Conservation (phyloP, 2,888 invertebrate species). For the Coelinius sp. region DNA sequence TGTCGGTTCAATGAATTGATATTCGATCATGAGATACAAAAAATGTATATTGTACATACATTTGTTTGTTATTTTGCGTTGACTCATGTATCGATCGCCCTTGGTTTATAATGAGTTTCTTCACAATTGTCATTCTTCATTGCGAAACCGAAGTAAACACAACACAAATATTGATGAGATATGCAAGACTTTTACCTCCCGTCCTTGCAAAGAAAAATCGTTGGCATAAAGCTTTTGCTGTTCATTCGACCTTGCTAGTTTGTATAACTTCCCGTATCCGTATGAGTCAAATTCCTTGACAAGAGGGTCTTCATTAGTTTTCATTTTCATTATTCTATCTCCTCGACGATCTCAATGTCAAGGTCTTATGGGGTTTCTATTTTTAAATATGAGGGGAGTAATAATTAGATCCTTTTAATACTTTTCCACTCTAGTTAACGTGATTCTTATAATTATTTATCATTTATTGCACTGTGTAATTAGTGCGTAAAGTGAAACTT, state of each 20-base stretch:
- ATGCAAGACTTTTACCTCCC: not conserved
- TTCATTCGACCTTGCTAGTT: not conserved
- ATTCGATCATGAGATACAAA: not conserved
- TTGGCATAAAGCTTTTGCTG: not conserved
- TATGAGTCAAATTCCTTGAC: not conserved
- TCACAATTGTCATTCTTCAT: no score
- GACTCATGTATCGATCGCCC: not conserved
- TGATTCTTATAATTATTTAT: not conserved
- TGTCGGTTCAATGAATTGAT: not conserved
- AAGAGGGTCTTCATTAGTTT: not conserved
- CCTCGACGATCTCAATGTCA: not conserved
- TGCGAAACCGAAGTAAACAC: not conserved
- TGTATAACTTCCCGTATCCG: not conserved
- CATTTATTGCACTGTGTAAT: no score
- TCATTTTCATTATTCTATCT: not conserved
- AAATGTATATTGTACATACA: not conserved
- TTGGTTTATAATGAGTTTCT: not conserved
- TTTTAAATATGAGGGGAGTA: not conserved
- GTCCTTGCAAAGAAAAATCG: slow-evolving; percentile 10
- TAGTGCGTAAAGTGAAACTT: no score
- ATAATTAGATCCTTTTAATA: not conserved
- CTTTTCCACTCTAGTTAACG: not conserved
- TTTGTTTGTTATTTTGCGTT: not conserved
- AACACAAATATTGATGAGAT: not conserved
- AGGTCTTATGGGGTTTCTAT: not conserved